Base-by-base conservation (phyloP, 2,888 invertebrate species). In the Pseudococcus longispinus region DNA sequence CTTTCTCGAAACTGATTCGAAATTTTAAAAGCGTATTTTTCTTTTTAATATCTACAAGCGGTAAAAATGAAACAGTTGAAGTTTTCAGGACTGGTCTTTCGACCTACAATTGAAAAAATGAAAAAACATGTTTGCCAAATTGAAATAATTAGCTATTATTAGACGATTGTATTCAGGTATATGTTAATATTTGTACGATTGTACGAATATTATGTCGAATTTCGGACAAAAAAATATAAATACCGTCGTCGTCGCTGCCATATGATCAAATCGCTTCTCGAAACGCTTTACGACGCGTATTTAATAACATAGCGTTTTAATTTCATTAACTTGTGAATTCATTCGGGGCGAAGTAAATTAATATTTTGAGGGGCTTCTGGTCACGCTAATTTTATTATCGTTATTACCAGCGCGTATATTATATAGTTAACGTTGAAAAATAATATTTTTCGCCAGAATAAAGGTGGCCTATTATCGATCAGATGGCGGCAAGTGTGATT, bases 321-420 rank as follows among this genome's bases (percentile, higher is more conserved):
- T 86, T 86, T 86, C 86, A 86, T 86, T 86, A 86, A 80, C 51
- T 77, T 26, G 80, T 46, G 86, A 86, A 86, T 86, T 86, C 86
- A 46, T 74, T 74, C 60, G 77, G 86, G 51, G 86, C 32, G 80
- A 86, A 80, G 77, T 86, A 86, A 86, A 80, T 80, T 80, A 86
- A 80, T 80, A 84, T 77, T 86, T 86, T 55, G 86, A 80, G 86
- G 51, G 86, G 80, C 80, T 86, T 80, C 77, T 86, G 86, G 86
- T 86, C 86, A 86, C 86, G 86, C 86, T 86, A 86, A 86, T 86
- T 86, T 86, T 86, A 86, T 86, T 86, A 86, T 74, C 74, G 74
- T 85, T 74, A 85, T 70, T 60, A 46, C 77, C 18, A 42, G 3
- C 70, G 4, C 2, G 44, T 82, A 82, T 46, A 46, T 82, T 82